Conservation (phyloP, 2,113 vertebrate species). For the Hiodon tergisus region DNA sequence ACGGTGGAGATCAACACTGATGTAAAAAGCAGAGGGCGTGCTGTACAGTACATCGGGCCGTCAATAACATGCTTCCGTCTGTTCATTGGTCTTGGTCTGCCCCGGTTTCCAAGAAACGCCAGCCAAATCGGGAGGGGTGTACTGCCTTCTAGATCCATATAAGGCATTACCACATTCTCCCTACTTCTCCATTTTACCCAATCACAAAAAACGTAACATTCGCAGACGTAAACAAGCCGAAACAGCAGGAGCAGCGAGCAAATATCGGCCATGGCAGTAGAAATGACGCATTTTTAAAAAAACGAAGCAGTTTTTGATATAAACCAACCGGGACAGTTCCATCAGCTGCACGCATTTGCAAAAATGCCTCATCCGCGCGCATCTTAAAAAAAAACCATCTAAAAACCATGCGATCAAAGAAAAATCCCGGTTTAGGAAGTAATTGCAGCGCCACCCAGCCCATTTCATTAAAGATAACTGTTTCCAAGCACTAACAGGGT, state of each 20-base stretch:
- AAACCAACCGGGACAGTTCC: not conserved
- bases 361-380: not conserved
- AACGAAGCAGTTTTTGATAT: not conserved
- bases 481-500: constrained; percentile 28
- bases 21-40: constrained; percentile 36
- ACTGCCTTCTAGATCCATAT: constrained; percentile 32
- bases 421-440: constrained; percentile 23
- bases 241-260: constrained; percentile 26
- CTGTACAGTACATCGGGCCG: not conserved
- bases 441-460: constrained; percentile 17
- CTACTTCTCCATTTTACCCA: constrained; percentile 29
- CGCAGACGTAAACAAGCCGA: constrained; percentile 38
- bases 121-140: constrained; percentile 14
- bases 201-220: constrained; percentile 34
- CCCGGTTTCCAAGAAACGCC: constrained; percentile 41
- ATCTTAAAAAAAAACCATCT: not conserved
- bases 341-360: not conserved
- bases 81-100: constrained; percentile 33
- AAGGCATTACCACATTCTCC: constrained; percentile 31
- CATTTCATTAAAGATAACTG: constrained; percentile 7
- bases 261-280: constrained; percentile 17
- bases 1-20: not conserved
- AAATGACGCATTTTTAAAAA: constrained; percentile 27
- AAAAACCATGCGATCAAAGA: constrained; percentile 8
- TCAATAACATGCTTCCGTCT: constrained; percentile 14